Conservation (phyloP, 2,888 invertebrate genomes). For the Perizoma affinitatum region DNA sequence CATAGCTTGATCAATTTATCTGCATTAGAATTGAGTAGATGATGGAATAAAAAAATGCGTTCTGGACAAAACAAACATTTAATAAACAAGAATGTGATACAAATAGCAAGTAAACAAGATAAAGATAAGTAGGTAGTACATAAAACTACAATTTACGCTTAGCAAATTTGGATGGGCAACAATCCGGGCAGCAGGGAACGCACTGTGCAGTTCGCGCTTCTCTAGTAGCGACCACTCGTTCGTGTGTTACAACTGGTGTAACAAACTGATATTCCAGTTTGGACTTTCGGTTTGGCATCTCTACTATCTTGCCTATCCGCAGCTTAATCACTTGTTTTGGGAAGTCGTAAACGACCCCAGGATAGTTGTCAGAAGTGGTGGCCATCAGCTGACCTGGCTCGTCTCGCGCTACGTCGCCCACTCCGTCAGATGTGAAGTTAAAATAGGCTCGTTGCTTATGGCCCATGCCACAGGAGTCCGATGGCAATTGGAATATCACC, state of each 20-base stretch:
- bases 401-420: slow-evolving; percentile 70
- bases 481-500: slow-evolving; percentile 76
- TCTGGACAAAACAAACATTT: slow-evolving; percentile 33
- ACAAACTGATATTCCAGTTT: slow-evolving; percentile 75
- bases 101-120: no score
- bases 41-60: slow-evolving; percentile 22
- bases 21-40: background rate
- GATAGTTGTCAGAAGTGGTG: slow-evolving; percentile 57
- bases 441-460: slow-evolving; percentile 75
- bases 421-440: slow-evolving; percentile 70
- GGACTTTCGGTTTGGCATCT: slow-evolving; percentile 71
- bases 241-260: slow-evolving; percentile 59
- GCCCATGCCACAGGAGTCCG: slow-evolving; percentile 65
- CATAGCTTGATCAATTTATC: background rate
- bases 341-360: slow-evolving; percentile 69
- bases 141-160: slow-evolving; percentile 29
- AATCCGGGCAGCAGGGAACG: slow-evolving; percentile 50
- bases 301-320: slow-evolving; percentile 67
- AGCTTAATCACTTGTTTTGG: slow-evolving; percentile 71
- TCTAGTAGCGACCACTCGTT: slow-evolving; percentile 58
- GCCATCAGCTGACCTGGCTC: slow-evolving; percentile 66
- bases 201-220: slow-evolving; percentile 73
- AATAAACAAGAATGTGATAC: slow-evolving; percentile 26
- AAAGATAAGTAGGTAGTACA: slow-evolving; percentile 9
- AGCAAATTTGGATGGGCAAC: slow-evolving; percentile 44